Evolutionary conservation across 2,797 vertebrate genomes (phyloP).

Genomic region (Tiaroga cobitis): DNA sequence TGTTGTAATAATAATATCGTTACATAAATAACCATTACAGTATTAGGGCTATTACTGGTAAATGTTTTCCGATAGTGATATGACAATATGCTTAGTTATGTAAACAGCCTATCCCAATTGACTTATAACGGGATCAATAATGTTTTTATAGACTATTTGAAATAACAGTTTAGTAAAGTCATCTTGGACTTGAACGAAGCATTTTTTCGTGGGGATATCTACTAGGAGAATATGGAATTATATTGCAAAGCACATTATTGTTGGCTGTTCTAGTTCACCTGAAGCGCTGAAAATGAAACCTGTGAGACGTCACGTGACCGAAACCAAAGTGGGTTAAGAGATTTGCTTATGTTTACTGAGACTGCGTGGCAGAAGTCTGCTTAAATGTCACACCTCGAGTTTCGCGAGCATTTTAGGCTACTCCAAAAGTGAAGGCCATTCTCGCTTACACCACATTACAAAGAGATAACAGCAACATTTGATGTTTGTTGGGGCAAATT

Average conservation of each 20-base stretch:
- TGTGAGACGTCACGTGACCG: slow-evolving; percentile 60
- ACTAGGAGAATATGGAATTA: background rate
- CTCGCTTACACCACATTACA: background rate
- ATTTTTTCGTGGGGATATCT: background rate
- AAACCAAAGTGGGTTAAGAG: slow-evolving; percentile 51
- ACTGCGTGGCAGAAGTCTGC: background rate
- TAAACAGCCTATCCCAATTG: background rate
- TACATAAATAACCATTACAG: background rate
- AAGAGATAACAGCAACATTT: background rate
- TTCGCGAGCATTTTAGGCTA: background rate
- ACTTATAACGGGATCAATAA: too few relatives aligned
- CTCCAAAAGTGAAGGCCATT: background rate
- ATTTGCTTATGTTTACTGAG: slow-evolving; percentile 46
- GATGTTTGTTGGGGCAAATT: background rate
- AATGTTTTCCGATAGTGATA: background rate
- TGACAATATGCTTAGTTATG: background rate
- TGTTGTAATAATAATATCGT: background rate
- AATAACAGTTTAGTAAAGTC: background rate
- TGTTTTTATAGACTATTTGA: background rate
- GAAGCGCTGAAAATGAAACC: slow-evolving; percentile 52
- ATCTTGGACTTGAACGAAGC: background rate
- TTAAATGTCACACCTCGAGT: background rate
- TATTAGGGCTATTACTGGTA: background rate
- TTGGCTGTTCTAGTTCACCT: background rate
- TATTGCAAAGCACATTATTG: background rate